Evolutionary conservation across 1,140 invertebrate species (phyloP), one percentile per base, ranked within the genome.

Genomic region (Chironomus tepperi): DNA sequence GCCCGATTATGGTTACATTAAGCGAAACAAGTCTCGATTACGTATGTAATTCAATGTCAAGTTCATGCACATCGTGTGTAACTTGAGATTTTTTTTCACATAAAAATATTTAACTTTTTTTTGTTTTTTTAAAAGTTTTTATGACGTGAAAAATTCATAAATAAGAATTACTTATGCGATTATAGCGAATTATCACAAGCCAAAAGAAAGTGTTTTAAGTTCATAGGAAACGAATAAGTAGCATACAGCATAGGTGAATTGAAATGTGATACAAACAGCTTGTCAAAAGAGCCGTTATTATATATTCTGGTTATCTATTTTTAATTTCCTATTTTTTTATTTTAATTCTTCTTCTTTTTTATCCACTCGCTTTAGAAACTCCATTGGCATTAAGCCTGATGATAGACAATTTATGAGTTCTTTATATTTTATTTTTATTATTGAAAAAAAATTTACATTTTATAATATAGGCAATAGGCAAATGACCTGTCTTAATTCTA

Each of bases 351-450:
- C 15, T 15, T 47, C 43, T 10, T 15, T 47, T 15, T 47, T 15
- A 1, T 47, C 8, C 8, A 47, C 24, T 34, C 15, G 43, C 43
- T 15, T 9, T 47, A 15, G 15, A 9, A 47, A 15, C 43, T 47
- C 5, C 24, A 34, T 34, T 34, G 24, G 24, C 24, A 34, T 34
- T 34, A 34, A 34, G 24, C 24, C 43, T 47, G 9, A 10, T 47
- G 43, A 47, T 47, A 47, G 43, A 47, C 43, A 47, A 47, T 47
- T 47, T 47, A 47, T 47, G 43, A 47, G 43, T 47, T 47, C 43
- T 47, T 47, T 15, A 10, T 47, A 9, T 3, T 15, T 3, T 34
- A 34, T 34, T 34, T 34, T 34, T 34, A 2, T 34, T 34, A 34
- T 34, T 34, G 24, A 34, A 34, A 34, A 34, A n/a, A 34, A 34